Base-by-base conservation (phyloP, 2,888 invertebrate species). In the Eupithecia dodoneata region DNA sequence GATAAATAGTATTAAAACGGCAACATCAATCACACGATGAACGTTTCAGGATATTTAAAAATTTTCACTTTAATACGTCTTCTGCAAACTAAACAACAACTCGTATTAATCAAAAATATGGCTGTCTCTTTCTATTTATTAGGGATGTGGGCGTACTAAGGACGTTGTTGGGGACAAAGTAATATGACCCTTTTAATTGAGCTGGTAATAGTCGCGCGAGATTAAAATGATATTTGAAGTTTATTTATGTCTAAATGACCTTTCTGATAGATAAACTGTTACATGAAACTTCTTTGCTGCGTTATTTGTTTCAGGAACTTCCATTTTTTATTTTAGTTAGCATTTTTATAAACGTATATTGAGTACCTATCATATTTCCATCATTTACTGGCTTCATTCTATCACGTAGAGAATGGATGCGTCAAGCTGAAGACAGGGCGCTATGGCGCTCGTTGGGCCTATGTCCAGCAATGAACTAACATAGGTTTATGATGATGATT, bases 31-130 rank as follows among this genome's bases (percentile, higher is more conserved):
- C 82, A 81, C 70, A 74, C 7, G 44, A 49, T 59, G 55, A 66
- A 49, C 65, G 65, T 74, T 78, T 78, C 78, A n/a, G 77, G 72
- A 73, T 74, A 78, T 81, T 83, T 80, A 73, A 80, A 80, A 81
- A 79, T 81, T 79, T 83, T 81, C 80, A 81, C 82, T 83, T 80
- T 18, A 12, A 12, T 18, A 83, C 83, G 73, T 77, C 80, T 74
- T 72, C 73, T 73, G 47, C 70, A 73, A 81, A 82, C 80, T 82
- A 80, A 30, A 12, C 10, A 83, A 84, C 83, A 84, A 84, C 76
- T 84, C 83, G 75, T 76, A 84, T 84, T 82, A 84, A 84, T 84
- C 83, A 84, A 80, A 80, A 80, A 81, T 81, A 79, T 79, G 77
- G 74, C 81, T 81, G 81, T 82, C 81, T 73, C 82, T 79, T 79